A percentile compares a stretch with the other conserved stretches of the same genome.
These are phyloP conservation scores for Hyposoter didymator DNA, from an alignment of 2,888 invertebrate genomes.

Conservation along the genomic window DNA sequence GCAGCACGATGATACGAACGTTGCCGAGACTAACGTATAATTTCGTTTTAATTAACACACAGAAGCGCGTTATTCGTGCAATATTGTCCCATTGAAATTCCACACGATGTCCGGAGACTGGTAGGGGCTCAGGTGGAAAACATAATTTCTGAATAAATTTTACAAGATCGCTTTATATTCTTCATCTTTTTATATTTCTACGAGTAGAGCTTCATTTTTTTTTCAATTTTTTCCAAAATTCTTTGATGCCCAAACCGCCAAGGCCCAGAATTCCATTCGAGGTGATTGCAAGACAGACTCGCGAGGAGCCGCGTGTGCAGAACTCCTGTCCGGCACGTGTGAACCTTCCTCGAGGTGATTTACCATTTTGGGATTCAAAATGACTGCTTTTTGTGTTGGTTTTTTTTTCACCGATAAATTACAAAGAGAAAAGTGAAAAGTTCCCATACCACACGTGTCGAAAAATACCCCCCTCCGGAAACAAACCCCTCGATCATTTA, in stretches of 20 bases:
- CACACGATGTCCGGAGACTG: not conserved
- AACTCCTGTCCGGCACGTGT: conserved; percentile 46
- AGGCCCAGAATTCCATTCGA: not conserved
- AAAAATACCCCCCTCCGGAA: conserved; percentile 23
- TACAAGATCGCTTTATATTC: not conserved
- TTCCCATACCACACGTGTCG: conserved; percentile 41
- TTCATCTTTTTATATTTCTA: not conserved
- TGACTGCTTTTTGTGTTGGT: not conserved
- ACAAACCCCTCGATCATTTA: conserved; percentile 26
- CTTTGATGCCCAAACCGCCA: no score
- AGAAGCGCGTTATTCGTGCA: conserved; percentile 56
- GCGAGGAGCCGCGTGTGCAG: conserved; percentile 10
- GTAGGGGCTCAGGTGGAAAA: conserved; percentile 47
- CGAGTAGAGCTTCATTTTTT: not conserved
- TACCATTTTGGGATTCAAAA: conserved; percentile 19
- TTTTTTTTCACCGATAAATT: conserved; percentile 17
- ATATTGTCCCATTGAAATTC: conserved; percentile 54
- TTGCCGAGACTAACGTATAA: conserved; percentile 57
- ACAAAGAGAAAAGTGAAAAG: conserved; percentile 40
- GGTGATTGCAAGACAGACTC: not conserved
- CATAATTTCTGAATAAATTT: not conserved
- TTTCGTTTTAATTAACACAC: conserved; percentile 74
- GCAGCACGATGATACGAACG: conserved; percentile 71
- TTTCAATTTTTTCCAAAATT: not conserved
- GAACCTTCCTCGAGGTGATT: conserved; percentile 26